Evolutionary conservation across 2,888 invertebrate genomes (phyloP).

Genomic region (Nomada ferruginata): DNA sequence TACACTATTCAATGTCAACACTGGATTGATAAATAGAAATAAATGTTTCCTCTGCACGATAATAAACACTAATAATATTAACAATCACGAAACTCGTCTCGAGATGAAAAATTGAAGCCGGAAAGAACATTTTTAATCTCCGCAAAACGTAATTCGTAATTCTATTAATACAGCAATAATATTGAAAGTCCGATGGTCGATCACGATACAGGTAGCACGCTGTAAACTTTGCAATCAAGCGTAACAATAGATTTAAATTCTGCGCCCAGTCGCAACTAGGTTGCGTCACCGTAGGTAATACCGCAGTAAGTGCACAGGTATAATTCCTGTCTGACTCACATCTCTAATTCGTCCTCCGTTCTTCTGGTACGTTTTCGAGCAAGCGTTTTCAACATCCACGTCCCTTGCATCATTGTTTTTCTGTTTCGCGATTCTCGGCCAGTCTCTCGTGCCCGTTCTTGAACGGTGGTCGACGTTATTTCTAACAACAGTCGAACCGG

Average conservation of each 20-base stretch:
- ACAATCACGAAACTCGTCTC: too few species aligned
- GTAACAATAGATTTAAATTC: background rate
- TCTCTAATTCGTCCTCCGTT: conserved; percentile 21
- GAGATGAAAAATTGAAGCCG: too few species aligned
- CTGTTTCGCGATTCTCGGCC: background rate
- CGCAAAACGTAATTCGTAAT: too few species aligned
- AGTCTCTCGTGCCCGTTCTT: background rate
- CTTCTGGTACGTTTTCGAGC: conserved; percentile 5
- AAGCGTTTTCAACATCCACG: conserved; percentile 12
- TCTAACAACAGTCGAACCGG: too few species aligned
- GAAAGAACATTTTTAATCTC: too few species aligned
- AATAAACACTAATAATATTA: too few species aligned
- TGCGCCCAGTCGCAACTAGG: background rate
- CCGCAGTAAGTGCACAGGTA: background rate
- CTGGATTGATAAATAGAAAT: too few species aligned
- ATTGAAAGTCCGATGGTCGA: too few species aligned
- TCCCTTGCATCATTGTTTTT: conserved; percentile 7
- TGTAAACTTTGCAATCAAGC: background rate
- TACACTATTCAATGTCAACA: too few species aligned
- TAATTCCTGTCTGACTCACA: conserved; percentile 39
- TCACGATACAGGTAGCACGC: too few species aligned
- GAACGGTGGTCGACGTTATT: background rate
- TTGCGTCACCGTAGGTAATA: conserved; percentile 40
- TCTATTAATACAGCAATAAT: too few species aligned
- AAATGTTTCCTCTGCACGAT: too few species aligned